Percentiles rank a stretch among this genome's conserved stretches.
Evolutionary conservation across 2,888 invertebrate genomes (phyloP).

Genomic region (Theretra japonica): DNA sequence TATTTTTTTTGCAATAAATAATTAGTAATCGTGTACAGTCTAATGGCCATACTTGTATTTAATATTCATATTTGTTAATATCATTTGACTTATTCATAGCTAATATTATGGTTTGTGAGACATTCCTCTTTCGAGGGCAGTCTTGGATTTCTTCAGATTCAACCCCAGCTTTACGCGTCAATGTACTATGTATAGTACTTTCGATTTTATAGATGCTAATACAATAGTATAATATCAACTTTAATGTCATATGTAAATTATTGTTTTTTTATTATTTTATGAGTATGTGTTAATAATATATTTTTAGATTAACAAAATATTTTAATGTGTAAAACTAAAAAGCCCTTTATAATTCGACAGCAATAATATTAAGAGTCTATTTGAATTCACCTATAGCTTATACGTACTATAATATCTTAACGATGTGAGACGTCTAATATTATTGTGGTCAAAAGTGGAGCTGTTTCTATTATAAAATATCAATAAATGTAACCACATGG

Average conservation of each 20-base stretch:
- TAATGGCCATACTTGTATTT: not conserved
- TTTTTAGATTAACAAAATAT: not conserved
- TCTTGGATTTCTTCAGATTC: not conserved
- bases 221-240: not conserved
- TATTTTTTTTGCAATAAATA: no score
- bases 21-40: not conserved
- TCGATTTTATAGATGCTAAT: not conserved
- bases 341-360: not conserved
- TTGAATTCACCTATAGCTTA: not conserved
- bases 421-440: not conserved
- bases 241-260: not conserved
- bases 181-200: not conserved
- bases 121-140: not conserved
- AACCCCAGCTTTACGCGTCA: not conserved
- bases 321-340: not conserved
- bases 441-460: not conserved
- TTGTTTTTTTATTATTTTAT: not conserved
- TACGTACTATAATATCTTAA: no score
- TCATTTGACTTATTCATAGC: not conserved
- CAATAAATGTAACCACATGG: slow-evolving; percentile 2
- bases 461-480: not conserved
- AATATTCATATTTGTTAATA: not conserved
- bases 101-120: not conserved
- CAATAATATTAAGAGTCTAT: not conserved
- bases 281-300: no score